A percentile compares a stretch with the other conserved stretches of the same genome.
These are phyloP conservation scores for Sebastes schlegelii DNA, from an alignment of 2,113 vertebrate genomes.

Conservation along the genomic window DNA sequence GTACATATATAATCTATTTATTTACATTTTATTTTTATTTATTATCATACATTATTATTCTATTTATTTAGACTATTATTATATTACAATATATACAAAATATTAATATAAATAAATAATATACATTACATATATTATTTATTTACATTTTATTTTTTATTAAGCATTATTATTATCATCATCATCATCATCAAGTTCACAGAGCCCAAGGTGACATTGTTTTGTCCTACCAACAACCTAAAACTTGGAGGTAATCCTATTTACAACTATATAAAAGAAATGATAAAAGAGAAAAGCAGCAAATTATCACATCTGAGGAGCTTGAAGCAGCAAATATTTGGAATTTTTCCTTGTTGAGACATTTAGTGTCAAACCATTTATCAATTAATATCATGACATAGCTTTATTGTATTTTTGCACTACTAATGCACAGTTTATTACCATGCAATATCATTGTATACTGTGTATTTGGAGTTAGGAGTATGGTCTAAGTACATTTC, in stretches of 20 bases:
- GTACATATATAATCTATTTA: no score
- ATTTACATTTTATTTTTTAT: no score
- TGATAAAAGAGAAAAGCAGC: neutral
- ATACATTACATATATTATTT: no score
- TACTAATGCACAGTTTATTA: neutral
- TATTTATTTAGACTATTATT: no score
- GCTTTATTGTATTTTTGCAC: neutral
- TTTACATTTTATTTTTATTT: no score
- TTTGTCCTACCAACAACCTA: neutral
- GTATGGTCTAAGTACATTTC: neutral
- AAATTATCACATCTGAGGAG: neutral
- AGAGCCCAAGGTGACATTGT: neutral
- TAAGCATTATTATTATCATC: no score
- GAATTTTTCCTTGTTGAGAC: neutral
- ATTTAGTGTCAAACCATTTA: neutral
- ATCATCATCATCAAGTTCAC: neutral
- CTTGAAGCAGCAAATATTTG: neutral
- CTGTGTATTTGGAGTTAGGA: neutral
- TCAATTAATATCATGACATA: neutral
- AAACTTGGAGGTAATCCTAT: neutral
- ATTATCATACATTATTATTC: no score
- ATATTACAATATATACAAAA: no score
- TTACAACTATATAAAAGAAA: neutral
- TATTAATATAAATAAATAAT: no score
- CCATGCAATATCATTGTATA: neutral